Evolutionary conservation across 1,140 invertebrate genomes (phyloP), one percentile per base, ranked within the genome.

Genomic region (Andrena cerasifolii): DNA sequence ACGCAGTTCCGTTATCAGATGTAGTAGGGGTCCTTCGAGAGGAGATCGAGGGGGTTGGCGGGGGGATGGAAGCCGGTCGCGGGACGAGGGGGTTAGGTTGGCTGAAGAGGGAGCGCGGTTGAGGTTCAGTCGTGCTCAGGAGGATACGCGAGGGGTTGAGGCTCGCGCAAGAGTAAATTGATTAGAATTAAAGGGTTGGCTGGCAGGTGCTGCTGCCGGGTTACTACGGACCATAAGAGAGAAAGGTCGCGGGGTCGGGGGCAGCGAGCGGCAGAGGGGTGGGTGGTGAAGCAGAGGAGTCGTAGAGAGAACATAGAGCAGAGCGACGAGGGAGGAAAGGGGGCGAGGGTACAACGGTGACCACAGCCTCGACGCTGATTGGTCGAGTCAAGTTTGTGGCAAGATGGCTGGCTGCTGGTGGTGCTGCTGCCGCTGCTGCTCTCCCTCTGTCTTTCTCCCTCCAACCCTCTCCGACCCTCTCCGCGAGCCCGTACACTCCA

Each of bases 311-410:
- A 70, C 68, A 70, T 33, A 78, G 49, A 56, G 71, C 75, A 51
- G 72, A 76, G 63, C 33, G 71, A 67, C 51, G 78, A 40, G 72
- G 63, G 72, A 62, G 70, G 72, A 77, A 75, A 78, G 36, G 76
- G 83, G 65, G 84, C 78, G 82, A 89, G 80, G 85, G 86, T 87
- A 88, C 86, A 89, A 88, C 90, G 91, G 92, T 93, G 92, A 93
- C 92, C 91, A 93, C 91, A 93, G 90, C 83, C 91, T 92, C 91
- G 86, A 87, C 89, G 89, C 92, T 92, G 90, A 93, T 93, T 93
- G 92, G 92, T 92, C 90, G 91, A 92, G 90, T 91, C 90, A 90
- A 91, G 91, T 91, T 93, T 92, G 92, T 92, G 91, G 92, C 91
- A 93, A 93, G 91, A 93, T 93, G 92, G 92, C 92, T 91, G 91